A percentile compares a stretch with the other conserved stretches of the same genome.
Conservation (phyloP, 1,140 invertebrate species). For the Eciton burchellii region DNA sequence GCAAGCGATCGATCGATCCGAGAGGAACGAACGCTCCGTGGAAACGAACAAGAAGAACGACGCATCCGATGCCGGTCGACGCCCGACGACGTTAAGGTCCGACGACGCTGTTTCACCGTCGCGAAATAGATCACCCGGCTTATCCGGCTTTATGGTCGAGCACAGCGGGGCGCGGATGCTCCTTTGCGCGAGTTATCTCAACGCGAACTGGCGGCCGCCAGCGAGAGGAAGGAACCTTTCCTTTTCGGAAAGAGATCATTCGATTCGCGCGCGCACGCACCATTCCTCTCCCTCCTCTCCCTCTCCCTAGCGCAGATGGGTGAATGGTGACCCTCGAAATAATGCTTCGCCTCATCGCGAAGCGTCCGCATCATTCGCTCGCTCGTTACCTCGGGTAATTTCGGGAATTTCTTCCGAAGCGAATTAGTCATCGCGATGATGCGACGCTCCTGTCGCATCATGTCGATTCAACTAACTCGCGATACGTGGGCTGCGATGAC, state of each 20-base stretch:
- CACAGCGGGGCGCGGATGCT: conserved; percentile 29
- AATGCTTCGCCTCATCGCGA: too few species aligned
- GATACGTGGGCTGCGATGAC: neutral
- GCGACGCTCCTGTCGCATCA: neutral
- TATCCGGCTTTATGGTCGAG: conserved; percentile 55
- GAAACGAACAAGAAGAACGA: conserved; percentile 51
- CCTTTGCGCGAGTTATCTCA: conserved; percentile 55
- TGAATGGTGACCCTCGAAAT: neutral
- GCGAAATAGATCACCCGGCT: conserved; percentile 59
- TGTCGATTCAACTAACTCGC: neutral
- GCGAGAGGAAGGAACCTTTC: neutral
- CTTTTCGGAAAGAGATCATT: conserved; percentile 38
- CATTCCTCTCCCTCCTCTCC: too few species aligned
- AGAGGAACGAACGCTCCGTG: conserved; percentile 5
- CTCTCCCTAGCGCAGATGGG: neutral
- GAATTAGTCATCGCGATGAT: neutral
- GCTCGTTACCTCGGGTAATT: neutral
- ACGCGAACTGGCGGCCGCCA: conserved; percentile 1
- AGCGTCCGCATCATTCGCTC: neutral
- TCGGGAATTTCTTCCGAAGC: neutral
- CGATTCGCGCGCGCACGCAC: conserved; percentile 19
- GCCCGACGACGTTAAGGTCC: conserved; percentile 44
- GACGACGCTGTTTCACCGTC: conserved; percentile 57
- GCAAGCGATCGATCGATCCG: conserved; percentile 33
- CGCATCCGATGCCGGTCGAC: conserved; percentile 47